Percentiles rank a stretch among this genome's conserved stretches.
Evolutionary conservation across 2,113 vertebrate genomes (phyloP).

Genomic region (Pongo abelii): DNA sequence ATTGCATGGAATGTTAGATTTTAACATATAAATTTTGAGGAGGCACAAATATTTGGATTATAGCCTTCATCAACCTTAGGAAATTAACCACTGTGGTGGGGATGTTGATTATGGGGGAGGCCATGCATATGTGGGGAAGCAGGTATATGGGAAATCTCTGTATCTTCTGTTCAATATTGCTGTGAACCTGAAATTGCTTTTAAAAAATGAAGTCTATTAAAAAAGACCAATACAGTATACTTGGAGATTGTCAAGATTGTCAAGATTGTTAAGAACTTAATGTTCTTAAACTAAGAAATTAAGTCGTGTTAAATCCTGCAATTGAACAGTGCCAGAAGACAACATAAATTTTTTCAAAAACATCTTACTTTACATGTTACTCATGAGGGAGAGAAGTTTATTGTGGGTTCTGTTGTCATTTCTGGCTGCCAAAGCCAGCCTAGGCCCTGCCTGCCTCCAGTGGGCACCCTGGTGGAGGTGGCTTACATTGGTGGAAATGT

Average conservation of each 20-base stretch:
- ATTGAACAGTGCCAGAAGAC: neutral
- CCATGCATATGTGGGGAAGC: no score
- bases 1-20: no score
- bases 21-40: no score
- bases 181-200: neutral
- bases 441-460: neutral
- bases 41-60: no score
- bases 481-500: neutral
- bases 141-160: no score
- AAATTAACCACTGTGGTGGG: neutral
- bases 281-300: constrained; percentile 24
- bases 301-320: neutral
- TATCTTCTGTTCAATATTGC: neutral
- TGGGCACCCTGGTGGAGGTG: neutral
- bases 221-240: neutral
- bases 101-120: neutral
- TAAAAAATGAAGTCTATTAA: neutral
- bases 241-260: constrained; percentile 33
- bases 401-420: neutral
- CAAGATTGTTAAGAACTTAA: no score
- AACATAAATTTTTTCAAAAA: neutral
- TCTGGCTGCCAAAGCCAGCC: neutral
- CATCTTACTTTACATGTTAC: neutral
- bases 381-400: neutral
- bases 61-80: neutral